Evolutionary conservation across 1,140 invertebrate genomes (phyloP).

Genomic region (Ceratina australensis): DNA sequence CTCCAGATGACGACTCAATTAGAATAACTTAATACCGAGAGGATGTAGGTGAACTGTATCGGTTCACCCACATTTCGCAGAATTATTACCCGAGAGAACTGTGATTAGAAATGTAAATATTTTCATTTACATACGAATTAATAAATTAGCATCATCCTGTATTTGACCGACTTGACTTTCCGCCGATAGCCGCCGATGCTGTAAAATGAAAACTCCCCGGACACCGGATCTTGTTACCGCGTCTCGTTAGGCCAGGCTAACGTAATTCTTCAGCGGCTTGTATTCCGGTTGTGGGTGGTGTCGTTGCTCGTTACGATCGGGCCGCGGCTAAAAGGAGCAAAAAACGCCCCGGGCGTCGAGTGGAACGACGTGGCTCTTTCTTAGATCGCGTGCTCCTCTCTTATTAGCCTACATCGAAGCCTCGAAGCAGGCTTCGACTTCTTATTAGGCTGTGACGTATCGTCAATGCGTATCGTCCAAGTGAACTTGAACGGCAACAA

Average conservation of each 20-base stretch:
- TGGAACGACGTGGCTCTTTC: constrained; percentile 54
- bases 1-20: not conserved
- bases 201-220: not conserved
- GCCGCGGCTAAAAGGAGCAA: constrained; percentile 20
- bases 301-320: constrained; percentile 31
- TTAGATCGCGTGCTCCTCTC: constrained; percentile 71
- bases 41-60: not conserved
- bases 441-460: constrained; percentile 75
- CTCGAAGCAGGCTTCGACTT: constrained; percentile 59
- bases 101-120: too few relatives aligned
- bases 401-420: constrained; percentile 68
- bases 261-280: not conserved
- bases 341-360: constrained; percentile 1
- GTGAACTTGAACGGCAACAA: constrained; percentile 52
- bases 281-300: constrained; percentile 26
- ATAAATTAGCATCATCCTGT: too few relatives aligned
- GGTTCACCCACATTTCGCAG: not conserved
- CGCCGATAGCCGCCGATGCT: too few relatives aligned
- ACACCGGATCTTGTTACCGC: constrained; percentile 3
- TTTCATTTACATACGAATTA: too few relatives aligned
- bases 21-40: not conserved
- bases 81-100: not conserved
- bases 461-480: constrained; percentile 56
- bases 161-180: too few relatives aligned
- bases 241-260: not conserved